phyloP scores from a whole-genome alignment of 2,888 invertebrate species.

The Protophormia terraenovae region DNA sequence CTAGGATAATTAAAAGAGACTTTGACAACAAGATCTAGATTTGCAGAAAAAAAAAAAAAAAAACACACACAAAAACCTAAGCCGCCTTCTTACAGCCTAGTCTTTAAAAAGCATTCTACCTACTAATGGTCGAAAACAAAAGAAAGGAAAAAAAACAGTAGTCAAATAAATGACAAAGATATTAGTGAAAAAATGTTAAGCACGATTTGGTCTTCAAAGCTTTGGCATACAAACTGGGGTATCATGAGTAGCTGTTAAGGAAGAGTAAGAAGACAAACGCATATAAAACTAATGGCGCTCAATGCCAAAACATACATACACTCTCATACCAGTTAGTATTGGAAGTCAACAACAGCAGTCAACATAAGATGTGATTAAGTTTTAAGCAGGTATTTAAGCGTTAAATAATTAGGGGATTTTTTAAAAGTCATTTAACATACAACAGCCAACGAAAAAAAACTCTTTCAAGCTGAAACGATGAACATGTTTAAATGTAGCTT shows the following conservation, averaged over 20 bases:
- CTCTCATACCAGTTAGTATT: neutral
- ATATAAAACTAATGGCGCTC: constrained; percentile 62
- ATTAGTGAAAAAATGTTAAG: constrained; percentile 60
- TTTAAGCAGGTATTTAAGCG: constrained; percentile 66
- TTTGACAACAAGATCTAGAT: constrained; percentile 78
- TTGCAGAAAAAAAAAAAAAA: constrained; percentile 52
- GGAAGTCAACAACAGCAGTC: neutral
- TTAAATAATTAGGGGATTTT: constrained; percentile 67
- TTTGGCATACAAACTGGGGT: neutral
- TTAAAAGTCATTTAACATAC: constrained; percentile 47
- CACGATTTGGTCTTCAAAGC: constrained; percentile 57
- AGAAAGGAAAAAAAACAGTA: constrained; percentile 15
- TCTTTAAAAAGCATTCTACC: neutral
- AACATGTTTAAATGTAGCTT: neutral
- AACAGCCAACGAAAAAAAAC: neutral
- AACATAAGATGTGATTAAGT: constrained; percentile 60
- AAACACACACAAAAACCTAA: constrained; percentile 3
- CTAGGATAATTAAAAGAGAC: constrained; percentile 79
- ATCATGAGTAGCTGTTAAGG: neutral
- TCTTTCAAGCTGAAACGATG: neutral
- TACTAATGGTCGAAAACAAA: no score
- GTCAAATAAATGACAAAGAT: constrained; percentile 64
- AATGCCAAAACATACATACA: constrained; percentile 15
- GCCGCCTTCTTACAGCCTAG: constrained; percentile 38
- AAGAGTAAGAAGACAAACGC: constrained; percentile 42